Base-by-base conservation (phyloP, 2,797 vertebrate genomes). In the Xenopus petersii region DNA sequence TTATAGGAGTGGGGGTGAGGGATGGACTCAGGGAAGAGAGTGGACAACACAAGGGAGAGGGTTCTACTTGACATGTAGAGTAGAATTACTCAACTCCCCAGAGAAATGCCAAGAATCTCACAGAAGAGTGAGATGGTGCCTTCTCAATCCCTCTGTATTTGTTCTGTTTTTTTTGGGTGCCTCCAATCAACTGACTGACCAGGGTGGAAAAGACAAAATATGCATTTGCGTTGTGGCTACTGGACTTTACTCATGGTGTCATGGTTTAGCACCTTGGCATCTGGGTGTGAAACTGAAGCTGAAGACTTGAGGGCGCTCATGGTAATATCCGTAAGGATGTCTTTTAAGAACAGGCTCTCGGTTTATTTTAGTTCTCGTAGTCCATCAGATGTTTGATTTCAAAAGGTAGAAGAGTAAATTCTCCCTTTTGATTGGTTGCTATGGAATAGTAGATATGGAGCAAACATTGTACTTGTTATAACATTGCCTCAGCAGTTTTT, bases 61-160 rank as follows among this genome's bases (percentile, higher is more conserved):
- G 62, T 74, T 75, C 58, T 49, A 51, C 80, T 78, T 83, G 69
- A 75, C 42, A 54, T 46, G 10, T 0, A 0, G 74, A 36, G 42
- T 83, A 80, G 70, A 75, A 60, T 75, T 84, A 82, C 78, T 84
- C 79, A 79, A 86, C 83, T 88, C 80, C 83, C 84, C 75, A 75
- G 84, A 92, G 83, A 87, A 90, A 92, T 92, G 85, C 87, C 79
- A 91, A 88, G 92, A 92, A 93, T 93, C 87, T 86, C 80, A 13
- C 86, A 83, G 77, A 86, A 83, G 82, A 87, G 87, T 89, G 83
- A 80, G 84, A 86, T 72, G 85, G 86, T 82, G 65, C 88, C 87
- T 85, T 75, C 82, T 82, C 88, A 88, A 46, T 89, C 86, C 87
- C 33, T n/a, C 60, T 10, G 77, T 79, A 69, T 88, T 91, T 90